These are phyloP conservation scores for Brachypalpus laphriformis DNA, from an alignment of 2,888 invertebrate species.

Conservation along the genomic window DNA sequence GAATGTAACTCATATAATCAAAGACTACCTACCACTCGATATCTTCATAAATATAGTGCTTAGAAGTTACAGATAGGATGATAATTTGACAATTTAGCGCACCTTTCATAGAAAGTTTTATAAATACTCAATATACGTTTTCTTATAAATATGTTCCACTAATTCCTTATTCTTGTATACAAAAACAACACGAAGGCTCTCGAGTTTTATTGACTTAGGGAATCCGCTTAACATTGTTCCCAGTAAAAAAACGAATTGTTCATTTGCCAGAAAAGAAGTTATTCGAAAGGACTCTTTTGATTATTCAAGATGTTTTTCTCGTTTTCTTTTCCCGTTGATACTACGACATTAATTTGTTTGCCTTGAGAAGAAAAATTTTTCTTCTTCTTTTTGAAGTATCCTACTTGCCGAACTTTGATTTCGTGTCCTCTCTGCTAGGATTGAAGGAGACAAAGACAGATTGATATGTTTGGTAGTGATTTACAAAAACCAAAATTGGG, in stretches of 20 bases:
- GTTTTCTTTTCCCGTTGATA: conserved; percentile 14
- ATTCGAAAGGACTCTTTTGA: not conserved
- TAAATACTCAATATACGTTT: not conserved
- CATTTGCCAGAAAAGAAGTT: not conserved
- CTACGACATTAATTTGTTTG: conserved; percentile 52
- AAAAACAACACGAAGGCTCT: not conserved
- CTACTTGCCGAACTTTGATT: conserved; percentile 20
- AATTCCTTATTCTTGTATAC: too few species aligned
- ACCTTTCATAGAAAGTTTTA: not conserved
- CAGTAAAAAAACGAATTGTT: not conserved
- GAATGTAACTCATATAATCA: too few species aligned
- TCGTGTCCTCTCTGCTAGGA: not conserved
- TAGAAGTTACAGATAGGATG: not conserved
- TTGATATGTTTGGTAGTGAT: conserved; percentile 49
- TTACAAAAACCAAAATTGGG: conserved; percentile 44
- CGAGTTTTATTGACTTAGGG: conserved; percentile 4
- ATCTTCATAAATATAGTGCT: not conserved
- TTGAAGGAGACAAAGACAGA: conserved; percentile 45
- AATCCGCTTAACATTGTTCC: not conserved
- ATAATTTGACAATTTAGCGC: not conserved
- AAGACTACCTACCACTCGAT: too few species aligned
- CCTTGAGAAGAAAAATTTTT: conserved; percentile 9
- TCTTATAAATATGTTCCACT: too few species aligned
- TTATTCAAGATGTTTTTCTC: not conserved
- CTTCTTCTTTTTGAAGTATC: conserved; percentile 6